Evolutionary conservation across 64 coral and sea anemone genomes (phyloP), one percentile per base, ranked within the genome.

Genomic region (Platygyra sinensis): DNA sequence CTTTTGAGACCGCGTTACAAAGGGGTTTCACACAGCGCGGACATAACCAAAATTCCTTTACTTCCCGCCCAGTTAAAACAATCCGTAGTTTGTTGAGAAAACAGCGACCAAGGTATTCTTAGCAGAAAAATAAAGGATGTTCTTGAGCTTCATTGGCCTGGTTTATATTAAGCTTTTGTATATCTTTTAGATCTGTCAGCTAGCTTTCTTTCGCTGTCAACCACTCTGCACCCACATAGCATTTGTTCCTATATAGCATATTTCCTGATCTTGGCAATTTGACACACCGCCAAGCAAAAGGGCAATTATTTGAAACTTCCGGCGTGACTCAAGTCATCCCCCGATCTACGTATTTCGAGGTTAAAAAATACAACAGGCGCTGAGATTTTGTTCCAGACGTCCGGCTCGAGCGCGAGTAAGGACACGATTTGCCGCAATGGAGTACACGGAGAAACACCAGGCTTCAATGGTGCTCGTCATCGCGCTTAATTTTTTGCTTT

Each of bases 301-400:
- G 30, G 28, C 29, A 65, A 83, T 36, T 60, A 83, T 83, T 72
- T 85, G 81, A 85, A 69, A 33, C 81, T 85, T 85, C 81, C 81
- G 81, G 81, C 81, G 81, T 85, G 62, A 85, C 81, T 51, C 57
- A 12, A 16, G 36, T 39, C 80, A 65, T 65, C 60, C 60, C 49
- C 55, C 30, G 16, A 25, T 80, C 39, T 49, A n/a, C 36, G 74
- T 24, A 77, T 77, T 25, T 71, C 38, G 30, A 39, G 81, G 22
- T 85, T 46, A 46, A 46, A 46, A 52, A 85, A 85, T 85, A 85
- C 69, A 19, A 46, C 81, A 25, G 38, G 33, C 63, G n/a, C 36
- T 50, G 12, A 24, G 33, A 72, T 72, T 64, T 51, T 52, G 24
- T 71, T 51, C 81, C 81, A 85, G 81, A 85, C 81, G 81, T 85